Evolutionary conservation across 2,888 invertebrate genomes (phyloP).

Genomic region (Dastarcus helophoroides): DNA sequence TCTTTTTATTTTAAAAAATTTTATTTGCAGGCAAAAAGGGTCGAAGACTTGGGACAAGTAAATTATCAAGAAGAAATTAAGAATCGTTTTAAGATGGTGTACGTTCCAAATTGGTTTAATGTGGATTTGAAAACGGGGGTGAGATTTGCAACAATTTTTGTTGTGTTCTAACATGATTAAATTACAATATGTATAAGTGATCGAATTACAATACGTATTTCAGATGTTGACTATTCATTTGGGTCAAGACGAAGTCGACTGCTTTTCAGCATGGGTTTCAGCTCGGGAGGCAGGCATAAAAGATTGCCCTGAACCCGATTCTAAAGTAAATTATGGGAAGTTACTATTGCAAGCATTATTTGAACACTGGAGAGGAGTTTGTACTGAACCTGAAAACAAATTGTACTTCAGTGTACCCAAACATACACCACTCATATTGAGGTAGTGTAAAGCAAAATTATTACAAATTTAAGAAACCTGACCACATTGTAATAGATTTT

Average conservation of each 20-base stretch:
- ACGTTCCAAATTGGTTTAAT: constrained; percentile 98
- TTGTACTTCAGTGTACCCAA: constrained; percentile 81
- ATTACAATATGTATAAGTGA: too few species aligned
- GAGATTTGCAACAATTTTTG: constrained; percentile 31
- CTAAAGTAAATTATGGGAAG: constrained; percentile 93
- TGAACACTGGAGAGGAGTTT: constrained; percentile 78
- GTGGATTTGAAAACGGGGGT: constrained; percentile 98
- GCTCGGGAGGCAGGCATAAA: constrained; percentile 83
- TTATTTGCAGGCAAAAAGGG: constrained; percentile 52
- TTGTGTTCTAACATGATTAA: too few species aligned
- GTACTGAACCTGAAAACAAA: constrained; percentile 60
- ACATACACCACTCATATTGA: constrained; percentile 94
- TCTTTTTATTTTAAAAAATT: constrained; percentile 5
- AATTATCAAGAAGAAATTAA: constrained; percentile 91
- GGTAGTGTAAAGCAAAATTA: constrained; percentile 37
- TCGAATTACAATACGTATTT: constrained; percentile 6
- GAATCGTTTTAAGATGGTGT: constrained; percentile 82
- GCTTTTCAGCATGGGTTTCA: constrained; percentile 97
- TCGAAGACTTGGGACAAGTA: constrained; percentile 82
- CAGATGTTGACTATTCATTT: constrained; percentile 95
- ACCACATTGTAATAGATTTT: not conserved
- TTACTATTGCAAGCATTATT: constrained; percentile 86
- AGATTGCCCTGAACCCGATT: constrained; percentile 52
- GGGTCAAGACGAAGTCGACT: constrained; percentile 94
- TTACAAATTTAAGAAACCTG: not conserved